These are phyloP conservation scores for Wasmannia auropunctata DNA, from an alignment of 1,140 invertebrate species.

Conservation along the genomic window DNA sequence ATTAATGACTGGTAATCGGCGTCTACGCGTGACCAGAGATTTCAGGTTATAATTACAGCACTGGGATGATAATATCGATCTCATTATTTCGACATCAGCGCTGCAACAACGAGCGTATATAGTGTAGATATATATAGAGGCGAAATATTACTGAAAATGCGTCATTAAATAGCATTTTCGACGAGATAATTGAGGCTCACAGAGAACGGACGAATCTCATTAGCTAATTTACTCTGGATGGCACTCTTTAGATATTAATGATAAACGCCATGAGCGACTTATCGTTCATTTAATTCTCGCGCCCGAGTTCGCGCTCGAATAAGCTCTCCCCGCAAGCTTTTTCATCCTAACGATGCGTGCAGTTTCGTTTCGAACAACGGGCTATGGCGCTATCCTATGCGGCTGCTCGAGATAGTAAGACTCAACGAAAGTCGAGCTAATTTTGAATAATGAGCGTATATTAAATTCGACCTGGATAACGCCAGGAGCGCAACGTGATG, in stretches of 20 bases:
- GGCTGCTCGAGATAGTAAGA: conserved; percentile 29
- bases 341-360: conserved; percentile 40
- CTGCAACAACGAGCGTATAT: background rate
- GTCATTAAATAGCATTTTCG: background rate
- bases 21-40: background rate
- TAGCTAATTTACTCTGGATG: conserved; percentile 10
- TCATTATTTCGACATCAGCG: conserved; percentile 17
- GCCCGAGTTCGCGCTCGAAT: conserved; percentile 7
- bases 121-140: background rate
- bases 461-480: conserved; percentile 73
- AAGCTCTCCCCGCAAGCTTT: conserved; percentile 23
- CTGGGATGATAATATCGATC: conserved; percentile 2
- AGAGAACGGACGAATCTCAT: background rate
- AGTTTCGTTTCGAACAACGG: conserved; percentile 45
- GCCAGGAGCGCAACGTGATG: conserved; percentile 49
- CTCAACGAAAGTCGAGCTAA: conserved; percentile 65
- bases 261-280: conserved; percentile 25
- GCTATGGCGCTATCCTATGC: conserved; percentile 4
- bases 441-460: conserved; percentile 77
- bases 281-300: conserved; percentile 30
- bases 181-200: conserved; percentile 6
- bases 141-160: conserved; percentile 1
- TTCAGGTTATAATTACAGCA: background rate
- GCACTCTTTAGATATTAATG: conserved; percentile 39
- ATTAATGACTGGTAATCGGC: conserved; percentile 34